Percentiles rank a stretch among this genome's conserved stretches.
Conservation (phyloP, 1,140 invertebrate species). For the Magallana angulata region DNA sequence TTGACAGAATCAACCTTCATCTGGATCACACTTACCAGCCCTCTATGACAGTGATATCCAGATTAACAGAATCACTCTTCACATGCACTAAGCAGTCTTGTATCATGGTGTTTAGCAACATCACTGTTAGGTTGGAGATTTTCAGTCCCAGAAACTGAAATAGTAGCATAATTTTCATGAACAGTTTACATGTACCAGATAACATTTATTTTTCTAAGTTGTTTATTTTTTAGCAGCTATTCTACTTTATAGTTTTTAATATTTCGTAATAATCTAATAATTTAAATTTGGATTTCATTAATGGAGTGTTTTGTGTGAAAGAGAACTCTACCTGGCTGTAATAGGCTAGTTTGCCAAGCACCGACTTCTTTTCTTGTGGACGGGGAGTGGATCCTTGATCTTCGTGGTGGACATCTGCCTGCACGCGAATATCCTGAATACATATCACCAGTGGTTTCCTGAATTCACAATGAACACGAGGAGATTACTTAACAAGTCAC, state of each 20-base stretch:
- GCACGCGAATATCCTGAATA: slow-evolving; percentile 90
- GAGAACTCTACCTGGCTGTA: background rate
- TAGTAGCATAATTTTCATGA: too few species aligned
- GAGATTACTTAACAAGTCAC: background rate
- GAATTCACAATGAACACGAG: slow-evolving; percentile 36
- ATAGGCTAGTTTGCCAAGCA: background rate
- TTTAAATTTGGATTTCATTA: background rate
- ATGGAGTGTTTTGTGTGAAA: background rate
- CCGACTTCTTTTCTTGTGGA: background rate
- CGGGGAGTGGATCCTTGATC: slow-evolving; percentile 8
- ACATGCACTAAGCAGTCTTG: slow-evolving; percentile 88
- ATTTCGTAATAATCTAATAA: background rate
- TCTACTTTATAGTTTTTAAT: background rate
- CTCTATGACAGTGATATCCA: slow-evolving; percentile 88
- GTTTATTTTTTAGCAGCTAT: background rate
- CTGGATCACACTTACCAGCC: slow-evolving; percentile 81
- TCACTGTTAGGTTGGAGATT: slow-evolving; percentile 89
- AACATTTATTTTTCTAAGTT: too few species aligned
- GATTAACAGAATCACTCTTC: slow-evolving; percentile 86
- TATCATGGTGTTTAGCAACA: slow-evolving; percentile 83
- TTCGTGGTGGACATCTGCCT: slow-evolving; percentile 83
- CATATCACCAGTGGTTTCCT: slow-evolving; percentile 92
- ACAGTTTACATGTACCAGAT: too few species aligned
- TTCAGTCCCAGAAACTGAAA: slow-evolving; percentile 81
- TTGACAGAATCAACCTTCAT: background rate